phyloP scores from a whole-genome alignment of 1,140 invertebrate genomes.

The Pectinophora gossypiella region DNA sequence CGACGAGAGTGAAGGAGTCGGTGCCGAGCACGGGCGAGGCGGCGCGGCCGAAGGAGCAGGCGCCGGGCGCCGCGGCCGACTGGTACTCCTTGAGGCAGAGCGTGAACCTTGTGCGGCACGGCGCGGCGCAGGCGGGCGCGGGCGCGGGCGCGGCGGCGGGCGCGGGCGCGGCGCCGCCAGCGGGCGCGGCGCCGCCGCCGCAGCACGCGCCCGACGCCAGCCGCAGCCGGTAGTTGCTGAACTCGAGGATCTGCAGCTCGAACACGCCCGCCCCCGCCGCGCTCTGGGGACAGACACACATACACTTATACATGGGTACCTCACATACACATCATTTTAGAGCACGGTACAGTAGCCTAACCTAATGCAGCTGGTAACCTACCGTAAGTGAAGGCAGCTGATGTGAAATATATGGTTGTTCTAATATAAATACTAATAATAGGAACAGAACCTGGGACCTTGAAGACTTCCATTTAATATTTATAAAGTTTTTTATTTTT shows the following conservation, averaged over 20 bases:
- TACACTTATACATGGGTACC: too few relatives aligned
- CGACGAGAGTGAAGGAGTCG: constrained; percentile 90
- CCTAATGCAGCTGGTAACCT: too few relatives aligned
- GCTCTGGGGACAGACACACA: constrained; percentile 72
- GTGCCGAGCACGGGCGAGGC: constrained; percentile 89
- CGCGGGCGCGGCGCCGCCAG: constrained; percentile 80
- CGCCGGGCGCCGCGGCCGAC: constrained; percentile 87
- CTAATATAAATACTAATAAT: too few relatives aligned
- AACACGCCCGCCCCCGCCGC: constrained; percentile 89
- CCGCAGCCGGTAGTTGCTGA: constrained; percentile 90
- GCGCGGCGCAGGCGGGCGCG: constrained; percentile 71
- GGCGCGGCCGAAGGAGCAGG: constrained; percentile 93
- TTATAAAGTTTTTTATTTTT: too few relatives aligned
- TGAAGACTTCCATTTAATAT: too few relatives aligned
- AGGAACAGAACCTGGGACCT: too few relatives aligned
- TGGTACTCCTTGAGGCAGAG: constrained; percentile 95
- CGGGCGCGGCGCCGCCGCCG: constrained; percentile 76
- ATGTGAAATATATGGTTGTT: too few relatives aligned
- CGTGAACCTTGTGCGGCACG: constrained; percentile 89
- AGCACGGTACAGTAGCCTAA: too few relatives aligned
- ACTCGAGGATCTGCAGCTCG: constrained; percentile 93
- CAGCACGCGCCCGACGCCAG: constrained; percentile 89
- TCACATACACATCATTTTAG: too few relatives aligned
- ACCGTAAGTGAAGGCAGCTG: too few relatives aligned
- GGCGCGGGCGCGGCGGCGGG: constrained; percentile 80